A percentile compares a stretch with the other conserved stretches of the same genome.
phyloP scores from a whole-genome alignment of 1,140 invertebrate species.

The Sitodiplosis mosellana region DNA sequence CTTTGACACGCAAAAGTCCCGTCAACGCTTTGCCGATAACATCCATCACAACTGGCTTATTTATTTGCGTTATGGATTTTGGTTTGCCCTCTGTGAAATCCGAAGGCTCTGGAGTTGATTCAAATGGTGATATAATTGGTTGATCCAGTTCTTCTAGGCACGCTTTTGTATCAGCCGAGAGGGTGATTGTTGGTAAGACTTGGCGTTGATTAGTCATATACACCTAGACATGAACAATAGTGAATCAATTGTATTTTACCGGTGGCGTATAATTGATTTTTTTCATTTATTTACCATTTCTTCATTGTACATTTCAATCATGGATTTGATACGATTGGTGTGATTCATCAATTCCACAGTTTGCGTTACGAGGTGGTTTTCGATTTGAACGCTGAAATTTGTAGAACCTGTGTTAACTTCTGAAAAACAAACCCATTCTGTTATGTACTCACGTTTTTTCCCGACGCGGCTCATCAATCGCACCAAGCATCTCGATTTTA shows the following conservation, averaged over 20 bases:
- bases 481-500: no score
- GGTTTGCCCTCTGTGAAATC: slow-evolving; percentile 15
- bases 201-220: slow-evolving; percentile 22
- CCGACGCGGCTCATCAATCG: no score
- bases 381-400: no score
- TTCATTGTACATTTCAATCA: no score
- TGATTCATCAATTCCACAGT: no score
- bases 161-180: slow-evolving; percentile 21
- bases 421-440: no score
- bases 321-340: no score
- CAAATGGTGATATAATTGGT: slow-evolving; percentile 23
- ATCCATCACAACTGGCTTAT: slow-evolving; percentile 10
- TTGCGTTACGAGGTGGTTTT: no score
- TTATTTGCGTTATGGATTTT: slow-evolving; percentile 13
- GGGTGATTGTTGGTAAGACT: slow-evolving; percentile 23
- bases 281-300: no score
- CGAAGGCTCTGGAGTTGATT: slow-evolving; percentile 17
- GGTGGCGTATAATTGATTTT: no score
- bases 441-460: no score
- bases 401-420: no score
- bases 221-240: slow-evolving; percentile 10
- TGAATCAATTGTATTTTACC: neutral
- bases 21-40: slow-evolving; percentile 18
- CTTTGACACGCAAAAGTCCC: slow-evolving; percentile 17
- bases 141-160: slow-evolving; percentile 17